Percentiles rank a stretch among this genome's conserved stretches.
phyloP scores from a whole-genome alignment of 64 coral and sea anemone species.

The Cladopsammia gracilis region DNA sequence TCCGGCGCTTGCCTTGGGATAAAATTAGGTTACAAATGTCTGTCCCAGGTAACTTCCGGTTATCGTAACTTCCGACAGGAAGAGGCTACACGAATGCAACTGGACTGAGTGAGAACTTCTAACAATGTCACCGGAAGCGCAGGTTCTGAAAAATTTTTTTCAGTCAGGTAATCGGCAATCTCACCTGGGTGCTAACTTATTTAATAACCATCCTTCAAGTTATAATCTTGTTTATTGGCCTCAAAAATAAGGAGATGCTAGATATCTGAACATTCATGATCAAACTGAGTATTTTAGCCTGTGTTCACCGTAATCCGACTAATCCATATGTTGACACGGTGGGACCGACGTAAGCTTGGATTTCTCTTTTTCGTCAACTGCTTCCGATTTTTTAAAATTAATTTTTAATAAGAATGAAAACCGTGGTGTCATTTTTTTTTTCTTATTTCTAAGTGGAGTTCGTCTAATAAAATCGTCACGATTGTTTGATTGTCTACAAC shows the following conservation, averaged over 20 bases:
- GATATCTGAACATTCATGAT: no score
- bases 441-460: background rate
- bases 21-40: background rate
- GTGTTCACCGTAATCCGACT: background rate
- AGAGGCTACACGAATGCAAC: background rate
- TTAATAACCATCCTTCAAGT: background rate
- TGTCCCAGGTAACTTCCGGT: constrained; percentile 4
- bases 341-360: background rate
- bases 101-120: background rate
- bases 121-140: background rate
- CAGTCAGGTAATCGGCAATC: background rate
- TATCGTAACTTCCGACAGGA: constrained; percentile 28
- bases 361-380: background rate
- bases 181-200: background rate
- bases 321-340: background rate
- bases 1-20: background rate
- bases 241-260: background rate
- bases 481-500: background rate
- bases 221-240: background rate
- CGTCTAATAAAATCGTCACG: background rate
- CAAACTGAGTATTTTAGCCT: background rate
- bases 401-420: background rate
- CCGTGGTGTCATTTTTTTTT: no score
- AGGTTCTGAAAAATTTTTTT: background rate
- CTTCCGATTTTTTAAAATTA: background rate